These are phyloP conservation scores for Aelia acuminata DNA, from an alignment of 2,888 invertebrate genomes.

Conservation along the genomic window DNA sequence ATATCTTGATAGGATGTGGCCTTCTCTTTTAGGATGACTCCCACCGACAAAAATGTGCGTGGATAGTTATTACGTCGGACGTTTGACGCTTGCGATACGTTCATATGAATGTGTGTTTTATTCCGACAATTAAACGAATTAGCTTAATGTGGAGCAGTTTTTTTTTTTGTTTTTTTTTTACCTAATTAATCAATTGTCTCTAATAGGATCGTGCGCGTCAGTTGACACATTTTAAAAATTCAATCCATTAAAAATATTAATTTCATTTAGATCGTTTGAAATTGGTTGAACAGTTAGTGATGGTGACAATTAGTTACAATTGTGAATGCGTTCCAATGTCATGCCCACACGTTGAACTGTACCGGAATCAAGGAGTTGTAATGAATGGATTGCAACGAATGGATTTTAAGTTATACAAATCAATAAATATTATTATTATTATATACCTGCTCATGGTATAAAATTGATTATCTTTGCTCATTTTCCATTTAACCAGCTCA, in stretches of 20 bases:
- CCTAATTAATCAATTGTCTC: conserved; percentile 18
- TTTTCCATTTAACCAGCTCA: background rate
- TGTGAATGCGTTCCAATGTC: background rate
- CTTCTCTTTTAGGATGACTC: background rate
- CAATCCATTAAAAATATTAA: background rate
- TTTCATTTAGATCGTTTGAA: conserved; percentile 22
- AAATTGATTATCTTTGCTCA: background rate
- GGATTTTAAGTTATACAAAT: background rate
- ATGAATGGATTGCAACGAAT: no score
- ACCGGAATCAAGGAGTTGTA: background rate
- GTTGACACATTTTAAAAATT: conserved; percentile 18
- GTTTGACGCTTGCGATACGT: background rate
- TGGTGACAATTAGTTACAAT: background rate
- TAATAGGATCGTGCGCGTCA: conserved; percentile 46
- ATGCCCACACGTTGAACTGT: background rate
- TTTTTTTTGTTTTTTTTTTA: no score
- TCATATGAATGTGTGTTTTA: background rate
- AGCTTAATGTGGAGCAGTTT: background rate
- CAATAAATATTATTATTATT: background rate
- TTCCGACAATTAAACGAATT: background rate
- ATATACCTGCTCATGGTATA: background rate
- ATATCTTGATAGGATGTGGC: background rate
- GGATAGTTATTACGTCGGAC: background rate
- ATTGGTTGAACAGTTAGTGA: conserved; percentile 3
- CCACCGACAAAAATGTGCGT: background rate